A percentile compares a stretch with the other conserved stretches of the same genome.
These are phyloP conservation scores for Onchidella celtica DNA, from an alignment of 2,888 invertebrate species.

Conservation along the genomic window DNA sequence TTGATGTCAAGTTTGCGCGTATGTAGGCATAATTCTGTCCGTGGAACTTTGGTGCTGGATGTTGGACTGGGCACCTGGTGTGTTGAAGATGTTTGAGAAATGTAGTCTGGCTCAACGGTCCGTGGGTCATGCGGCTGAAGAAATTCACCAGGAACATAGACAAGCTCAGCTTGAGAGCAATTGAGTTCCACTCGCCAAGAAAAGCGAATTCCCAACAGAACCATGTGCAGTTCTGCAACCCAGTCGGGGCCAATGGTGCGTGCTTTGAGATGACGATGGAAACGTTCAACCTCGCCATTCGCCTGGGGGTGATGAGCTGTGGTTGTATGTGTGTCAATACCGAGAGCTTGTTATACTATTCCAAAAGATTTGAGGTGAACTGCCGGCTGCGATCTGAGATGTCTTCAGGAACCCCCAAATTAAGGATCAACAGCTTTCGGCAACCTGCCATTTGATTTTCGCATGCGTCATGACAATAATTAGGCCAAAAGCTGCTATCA, in stretches of 20 bases:
- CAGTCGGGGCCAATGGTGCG: constrained; percentile 39
- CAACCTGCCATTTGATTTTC: no score
- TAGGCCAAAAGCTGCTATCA: no score
- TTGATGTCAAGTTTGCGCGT: no score
- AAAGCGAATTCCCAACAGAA: constrained; percentile 32
- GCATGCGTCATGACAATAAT: no score
- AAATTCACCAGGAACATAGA: constrained; percentile 43
- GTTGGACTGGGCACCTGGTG: constrained; percentile 30
- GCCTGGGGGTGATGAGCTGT: constrained; percentile 5
- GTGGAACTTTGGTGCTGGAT: constrained; percentile 26
- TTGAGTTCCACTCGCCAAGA: constrained; percentile 38
- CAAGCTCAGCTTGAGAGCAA: constrained; percentile 41
- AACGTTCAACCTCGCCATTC: constrained; percentile 43
- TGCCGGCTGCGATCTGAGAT: neutral
- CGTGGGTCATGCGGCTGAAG: constrained; percentile 16
- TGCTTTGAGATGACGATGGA: constrained; percentile 37
- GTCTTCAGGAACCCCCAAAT: neutral
- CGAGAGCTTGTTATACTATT: neutral
- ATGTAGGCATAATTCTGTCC: constrained; percentile 5
- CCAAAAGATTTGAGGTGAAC: neutral
- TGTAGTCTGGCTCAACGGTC: no score
- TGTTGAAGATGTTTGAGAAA: constrained; percentile 38
- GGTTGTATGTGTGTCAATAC: neutral
- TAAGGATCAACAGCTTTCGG: neutral
- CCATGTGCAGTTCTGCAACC: constrained; percentile 26